A percentile compares a stretch with the other conserved stretches of the same genome.
Conservation (phyloP, 2,113 vertebrate genomes). For the Gymnobelideus leadbeateri region DNA sequence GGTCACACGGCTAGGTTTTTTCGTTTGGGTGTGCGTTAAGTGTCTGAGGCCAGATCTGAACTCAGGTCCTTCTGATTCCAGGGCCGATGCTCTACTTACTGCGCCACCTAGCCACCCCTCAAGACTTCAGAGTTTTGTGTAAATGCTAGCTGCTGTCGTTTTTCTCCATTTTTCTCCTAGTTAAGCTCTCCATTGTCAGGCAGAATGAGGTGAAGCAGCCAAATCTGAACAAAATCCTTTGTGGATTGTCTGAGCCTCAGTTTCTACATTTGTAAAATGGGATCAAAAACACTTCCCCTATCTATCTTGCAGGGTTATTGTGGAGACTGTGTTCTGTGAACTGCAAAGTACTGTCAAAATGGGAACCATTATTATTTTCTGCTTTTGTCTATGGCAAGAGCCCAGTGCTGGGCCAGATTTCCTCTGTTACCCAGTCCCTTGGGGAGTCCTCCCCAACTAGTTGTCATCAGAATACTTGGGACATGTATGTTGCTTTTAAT, state of each 20-base stretch:
- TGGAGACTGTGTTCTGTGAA: background rate
- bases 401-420: background rate
- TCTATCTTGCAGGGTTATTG: background rate
- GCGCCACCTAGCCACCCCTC: too few species aligned
- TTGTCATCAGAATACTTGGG: background rate
- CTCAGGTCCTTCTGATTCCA: too few species aligned
- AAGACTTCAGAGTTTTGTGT: background rate
- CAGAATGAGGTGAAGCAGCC: background rate
- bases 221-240: background rate
- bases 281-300: background rate
- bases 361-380: constrained; percentile 19
- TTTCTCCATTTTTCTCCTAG: too few species aligned
- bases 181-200: background rate
- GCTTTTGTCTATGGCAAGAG: background rate
- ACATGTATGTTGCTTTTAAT: constrained; percentile 1
- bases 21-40: too few species aligned
- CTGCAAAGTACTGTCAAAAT: background rate
- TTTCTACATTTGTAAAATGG: constrained; percentile 19
- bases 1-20: too few species aligned
- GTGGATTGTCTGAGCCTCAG: background rate
- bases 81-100: too few species aligned
- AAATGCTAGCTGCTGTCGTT: too few species aligned
- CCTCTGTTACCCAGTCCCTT: background rate
- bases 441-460: background rate
- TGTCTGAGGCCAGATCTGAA: too few species aligned